A percentile compares a stretch with the other conserved stretches of the same genome.
Conservation (phyloP, 2,888 invertebrate species). For the Spilarctia lutea region DNA sequence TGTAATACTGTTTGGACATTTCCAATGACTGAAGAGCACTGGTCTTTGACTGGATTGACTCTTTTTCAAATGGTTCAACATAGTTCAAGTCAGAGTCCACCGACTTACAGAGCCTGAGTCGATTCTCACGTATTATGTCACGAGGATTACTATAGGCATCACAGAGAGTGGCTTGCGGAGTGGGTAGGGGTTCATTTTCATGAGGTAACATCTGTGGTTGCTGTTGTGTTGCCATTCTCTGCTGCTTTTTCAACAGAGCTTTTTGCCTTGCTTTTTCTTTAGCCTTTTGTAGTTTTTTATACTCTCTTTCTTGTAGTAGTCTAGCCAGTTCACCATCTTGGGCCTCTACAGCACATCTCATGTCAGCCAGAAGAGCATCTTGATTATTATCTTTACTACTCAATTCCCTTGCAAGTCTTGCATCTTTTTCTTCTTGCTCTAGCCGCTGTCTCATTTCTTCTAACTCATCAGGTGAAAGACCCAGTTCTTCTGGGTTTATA, state of each 20-base stretch:
- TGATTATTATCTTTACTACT: conserved; percentile 74
- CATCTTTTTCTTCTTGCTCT: conserved; percentile 81
- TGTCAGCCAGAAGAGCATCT: conserved; percentile 76
- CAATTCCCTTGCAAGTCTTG: conserved; percentile 74
- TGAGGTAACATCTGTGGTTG: conserved; percentile 38
- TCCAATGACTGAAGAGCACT: conserved; percentile 80
- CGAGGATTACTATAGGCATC: conserved; percentile 82
- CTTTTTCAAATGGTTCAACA: conserved; percentile 83
- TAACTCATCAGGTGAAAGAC: conserved; percentile 74
- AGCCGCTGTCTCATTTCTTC: conserved; percentile 76
- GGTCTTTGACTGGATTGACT: conserved; percentile 80
- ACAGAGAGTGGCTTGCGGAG: conserved; percentile 71
- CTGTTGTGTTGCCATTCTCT: conserved; percentile 68
- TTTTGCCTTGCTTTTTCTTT: conserved; percentile 82
- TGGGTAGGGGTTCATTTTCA: conserved; percentile 41
- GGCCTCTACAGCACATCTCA: conserved; percentile 83
- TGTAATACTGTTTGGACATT: conserved; percentile 75
- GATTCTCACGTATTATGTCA: conserved; percentile 77
- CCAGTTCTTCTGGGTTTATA: conserved; percentile 74
- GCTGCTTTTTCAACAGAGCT: conserved; percentile 80
- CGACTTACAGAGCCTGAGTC: conserved; percentile 78
- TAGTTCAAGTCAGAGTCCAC: conserved; percentile 83
- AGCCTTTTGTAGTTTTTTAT: conserved; percentile 80
- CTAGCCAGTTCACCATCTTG: conserved; percentile 81
- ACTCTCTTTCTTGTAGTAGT: conserved; percentile 79